These are phyloP conservation scores for Seira ritae DNA, from an alignment of 2,888 invertebrate genomes.

Conservation along the genomic window DNA sequence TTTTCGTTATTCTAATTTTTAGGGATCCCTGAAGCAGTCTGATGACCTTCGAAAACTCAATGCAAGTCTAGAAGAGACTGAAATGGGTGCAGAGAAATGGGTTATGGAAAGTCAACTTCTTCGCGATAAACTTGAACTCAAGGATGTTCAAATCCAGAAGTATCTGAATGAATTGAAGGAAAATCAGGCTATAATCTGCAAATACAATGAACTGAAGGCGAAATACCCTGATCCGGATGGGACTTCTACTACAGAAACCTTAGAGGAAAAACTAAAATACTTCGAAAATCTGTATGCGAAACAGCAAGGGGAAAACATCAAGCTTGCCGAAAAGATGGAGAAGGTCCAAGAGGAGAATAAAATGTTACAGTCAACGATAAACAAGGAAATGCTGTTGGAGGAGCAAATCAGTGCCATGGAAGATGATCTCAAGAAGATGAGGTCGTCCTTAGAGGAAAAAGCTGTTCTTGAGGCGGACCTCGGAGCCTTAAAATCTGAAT, in stretches of 20 bases:
- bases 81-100: slow-evolving; percentile 71
- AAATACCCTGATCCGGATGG: slow-evolving; percentile 46
- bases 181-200: slow-evolving; percentile 46
- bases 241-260: not conserved
- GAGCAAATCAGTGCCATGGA: slow-evolving; percentile 67
- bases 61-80: slow-evolving; percentile 65
- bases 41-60: slow-evolving; percentile 57
- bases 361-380: slow-evolving; percentile 61
- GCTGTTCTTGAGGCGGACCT: slow-evolving; percentile 62
- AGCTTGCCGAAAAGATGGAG: slow-evolving; percentile 37
- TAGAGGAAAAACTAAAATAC: slow-evolving; percentile 61
- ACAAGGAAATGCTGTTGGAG: slow-evolving; percentile 69
- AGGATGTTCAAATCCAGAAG: slow-evolving; percentile 63
- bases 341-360: slow-evolving; percentile 63
- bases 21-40: slow-evolving; percentile 53
- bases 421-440: slow-evolving; percentile 51
- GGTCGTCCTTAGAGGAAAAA: slow-evolving; percentile 57
- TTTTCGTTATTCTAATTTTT: not conserved
- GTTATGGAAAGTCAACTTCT: slow-evolving; percentile 67
- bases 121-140: slow-evolving; percentile 64
- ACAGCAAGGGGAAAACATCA: slow-evolving; percentile 64
- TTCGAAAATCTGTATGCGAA: slow-evolving; percentile 70
- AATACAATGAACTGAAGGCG: slow-evolving; percentile 56
- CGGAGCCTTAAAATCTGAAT: slow-evolving; percentile 51
- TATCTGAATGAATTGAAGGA: slow-evolving; percentile 67